Conservation (phyloP, 2,113 vertebrate species). For the Trematocara zebra region DNA sequence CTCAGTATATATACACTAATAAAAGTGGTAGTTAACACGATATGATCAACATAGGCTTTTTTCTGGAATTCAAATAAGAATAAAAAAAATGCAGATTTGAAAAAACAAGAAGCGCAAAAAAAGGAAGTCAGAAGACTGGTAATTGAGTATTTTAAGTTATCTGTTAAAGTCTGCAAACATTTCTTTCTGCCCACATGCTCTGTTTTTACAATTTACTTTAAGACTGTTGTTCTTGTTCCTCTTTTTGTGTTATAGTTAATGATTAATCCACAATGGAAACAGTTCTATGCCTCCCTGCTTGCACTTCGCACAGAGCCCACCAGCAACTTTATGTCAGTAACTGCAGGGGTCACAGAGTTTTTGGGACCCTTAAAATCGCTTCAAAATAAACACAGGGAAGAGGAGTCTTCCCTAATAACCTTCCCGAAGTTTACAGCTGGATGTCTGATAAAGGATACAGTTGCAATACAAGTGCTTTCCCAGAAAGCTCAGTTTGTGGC, state of each 20-base stretch:
- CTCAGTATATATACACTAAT: not conserved
- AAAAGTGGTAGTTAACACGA: not conserved
- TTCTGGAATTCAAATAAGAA: not conserved
- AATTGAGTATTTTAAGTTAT: not conserved
- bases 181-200: not conserved
- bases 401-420: conserved; percentile 8
- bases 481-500: conserved; percentile 36
- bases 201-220: not conserved
- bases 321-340: not conserved
- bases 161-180: not conserved
- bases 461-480: conserved; percentile 19
- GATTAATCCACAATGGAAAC: not conserved
- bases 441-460: conserved; percentile 27
- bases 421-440: conserved; percentile 18
- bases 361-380: not conserved
- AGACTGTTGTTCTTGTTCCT: not conserved
- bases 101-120: not conserved
- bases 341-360: not conserved
- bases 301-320: not conserved
- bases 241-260: not conserved
- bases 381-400: not conserved
- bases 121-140: not conserved
- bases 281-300: not conserved
- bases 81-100: not conserved
- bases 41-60: not conserved